Conservation (phyloP, 2,797 vertebrate genomes). For the Lacerta viridis region DNA sequence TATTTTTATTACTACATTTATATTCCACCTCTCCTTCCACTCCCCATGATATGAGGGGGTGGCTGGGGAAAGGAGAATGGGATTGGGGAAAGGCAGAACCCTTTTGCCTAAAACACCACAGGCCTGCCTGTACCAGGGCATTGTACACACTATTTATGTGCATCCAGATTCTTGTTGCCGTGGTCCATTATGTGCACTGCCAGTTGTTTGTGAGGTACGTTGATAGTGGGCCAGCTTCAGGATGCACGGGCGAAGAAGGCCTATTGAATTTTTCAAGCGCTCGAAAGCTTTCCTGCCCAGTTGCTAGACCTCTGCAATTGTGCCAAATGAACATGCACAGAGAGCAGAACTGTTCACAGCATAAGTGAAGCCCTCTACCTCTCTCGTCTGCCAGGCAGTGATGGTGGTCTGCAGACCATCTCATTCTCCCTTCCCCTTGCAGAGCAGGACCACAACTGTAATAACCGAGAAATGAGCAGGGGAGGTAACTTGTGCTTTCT, state of each 20-base stretch:
- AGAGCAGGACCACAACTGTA: neutral
- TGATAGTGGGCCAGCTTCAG: neutral
- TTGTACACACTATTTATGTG: neutral
- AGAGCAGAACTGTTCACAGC: neutral
- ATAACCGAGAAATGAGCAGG: neutral
- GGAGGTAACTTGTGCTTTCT: neutral
- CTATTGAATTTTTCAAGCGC: neutral
- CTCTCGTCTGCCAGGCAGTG: no score
- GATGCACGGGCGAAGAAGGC: neutral
- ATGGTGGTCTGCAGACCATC: no score
- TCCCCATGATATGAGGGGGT: no score
- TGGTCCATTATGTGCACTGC: neutral
- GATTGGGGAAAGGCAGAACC: neutral
- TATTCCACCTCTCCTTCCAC: no score
- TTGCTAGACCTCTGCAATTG: neutral
- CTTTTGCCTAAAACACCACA: neutral
- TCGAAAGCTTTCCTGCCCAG: neutral
- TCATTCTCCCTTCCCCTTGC: neutral
- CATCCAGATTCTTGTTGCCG: neutral
- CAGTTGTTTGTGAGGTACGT: neutral
- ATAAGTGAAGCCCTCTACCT: neutral
- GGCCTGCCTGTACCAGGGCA: neutral
- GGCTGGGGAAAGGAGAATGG: neutral
- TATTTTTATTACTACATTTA: no score
- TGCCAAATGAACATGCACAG: neutral